Conservation (phyloP, 2,888 invertebrate species). For the Drosophila incognita region DNA sequence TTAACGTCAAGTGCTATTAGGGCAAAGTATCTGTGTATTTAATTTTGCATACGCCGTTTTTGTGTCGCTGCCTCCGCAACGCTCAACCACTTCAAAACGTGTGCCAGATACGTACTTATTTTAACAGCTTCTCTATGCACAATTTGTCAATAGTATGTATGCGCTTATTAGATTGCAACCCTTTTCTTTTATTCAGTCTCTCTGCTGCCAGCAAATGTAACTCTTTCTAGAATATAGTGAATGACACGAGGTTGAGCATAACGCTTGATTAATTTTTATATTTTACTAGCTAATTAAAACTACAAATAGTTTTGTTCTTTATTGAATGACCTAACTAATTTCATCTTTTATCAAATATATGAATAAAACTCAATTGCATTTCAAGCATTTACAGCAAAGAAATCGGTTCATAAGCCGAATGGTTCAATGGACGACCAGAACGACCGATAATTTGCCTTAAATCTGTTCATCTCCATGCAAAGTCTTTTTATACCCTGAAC, state of each 20-base stretch:
- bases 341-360: not conserved
- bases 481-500: not conserved
- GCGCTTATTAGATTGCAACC: not conserved
- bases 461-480: constrained; percentile 20
- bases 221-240: not conserved
- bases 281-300: not conserved
- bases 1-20: constrained; percentile 33
- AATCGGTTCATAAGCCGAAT: constrained; percentile 26
- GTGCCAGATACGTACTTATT: not conserved
- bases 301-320: not conserved
- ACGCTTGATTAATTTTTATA: not conserved
- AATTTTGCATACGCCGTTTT: constrained; percentile 19
- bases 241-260: not conserved
- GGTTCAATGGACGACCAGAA: constrained; percentile 24
- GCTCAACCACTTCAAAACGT: constrained; percentile 14
- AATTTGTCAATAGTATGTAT: not conserved
- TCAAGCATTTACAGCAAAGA: not conserved
- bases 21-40: constrained; percentile 19
- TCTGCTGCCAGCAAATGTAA: not conserved
- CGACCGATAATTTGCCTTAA: constrained; percentile 30
- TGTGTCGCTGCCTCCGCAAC: constrained; percentile 3
- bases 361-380: not conserved
- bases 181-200: no score
- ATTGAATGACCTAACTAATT: not conserved
- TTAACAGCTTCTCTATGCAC: not conserved